Evolutionary conservation across 2,797 vertebrate genomes (phyloP).

Genomic region (Sebastes baramenuke): DNA sequence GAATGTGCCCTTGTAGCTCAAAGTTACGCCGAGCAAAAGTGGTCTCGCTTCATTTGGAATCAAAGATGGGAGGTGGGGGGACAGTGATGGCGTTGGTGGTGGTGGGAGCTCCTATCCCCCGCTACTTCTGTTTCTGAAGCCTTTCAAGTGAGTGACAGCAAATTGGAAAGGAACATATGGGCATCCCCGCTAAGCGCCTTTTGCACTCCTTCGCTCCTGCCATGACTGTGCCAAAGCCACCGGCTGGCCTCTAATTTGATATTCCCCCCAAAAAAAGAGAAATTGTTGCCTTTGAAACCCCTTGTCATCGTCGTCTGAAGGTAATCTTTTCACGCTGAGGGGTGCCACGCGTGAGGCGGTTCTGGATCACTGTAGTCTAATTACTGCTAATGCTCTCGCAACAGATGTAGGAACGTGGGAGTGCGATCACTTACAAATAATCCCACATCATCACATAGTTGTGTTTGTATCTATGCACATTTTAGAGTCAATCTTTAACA

Average conservation of each 20-base stretch:
- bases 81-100: background rate
- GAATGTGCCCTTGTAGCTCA: conserved; percentile 63
- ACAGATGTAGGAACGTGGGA: conserved; percentile 23
- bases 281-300: conserved; percentile 58
- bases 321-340: conserved; percentile 47
- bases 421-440: background rate
- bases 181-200: conserved; percentile 43
- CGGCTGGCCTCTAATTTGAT: conserved; percentile 67
- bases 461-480: background rate
- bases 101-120: background rate
- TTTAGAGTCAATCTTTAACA: conserved; percentile 9
- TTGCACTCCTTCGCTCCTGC: conserved; percentile 27
- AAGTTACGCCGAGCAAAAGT: conserved; percentile 31
- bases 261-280: conserved; percentile 25
- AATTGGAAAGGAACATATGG: conserved; percentile 50
- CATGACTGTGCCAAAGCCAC: conserved; percentile 52
- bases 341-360: conserved; percentile 29
- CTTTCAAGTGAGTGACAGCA: conserved; percentile 53
- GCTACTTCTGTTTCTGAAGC: conserved; percentile 2
- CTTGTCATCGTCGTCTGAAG: conserved; percentile 21
- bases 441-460: background rate
- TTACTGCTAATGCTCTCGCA: conserved; percentile 41
- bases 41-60: conserved; percentile 33
- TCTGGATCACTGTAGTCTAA: conserved; percentile 55
- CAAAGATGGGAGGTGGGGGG: conserved; percentile 2